Conservation (phyloP, 1,140 invertebrate species). For the Mercenaria mercenaria region DNA sequence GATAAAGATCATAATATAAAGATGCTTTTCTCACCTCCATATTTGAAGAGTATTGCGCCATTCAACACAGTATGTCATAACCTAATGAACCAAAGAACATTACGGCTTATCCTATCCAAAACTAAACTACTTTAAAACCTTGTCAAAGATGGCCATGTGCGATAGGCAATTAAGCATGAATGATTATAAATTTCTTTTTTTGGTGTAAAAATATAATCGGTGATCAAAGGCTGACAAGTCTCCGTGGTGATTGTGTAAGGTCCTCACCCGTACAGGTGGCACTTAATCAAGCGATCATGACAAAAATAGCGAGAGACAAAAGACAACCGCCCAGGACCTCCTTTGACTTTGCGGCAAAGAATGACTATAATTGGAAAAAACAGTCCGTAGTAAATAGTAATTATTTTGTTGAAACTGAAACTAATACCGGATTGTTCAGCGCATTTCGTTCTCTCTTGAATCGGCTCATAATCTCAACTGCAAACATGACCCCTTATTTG, state of each 20-base stretch:
- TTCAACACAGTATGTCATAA: slow-evolving; percentile 12
- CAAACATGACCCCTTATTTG: neutral
- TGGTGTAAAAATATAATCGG: slow-evolving; percentile 9
- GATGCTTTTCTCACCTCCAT: neutral
- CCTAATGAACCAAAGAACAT: slow-evolving; percentile 9
- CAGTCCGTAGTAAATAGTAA: neutral
- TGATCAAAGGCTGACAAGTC: slow-evolving; percentile 32
- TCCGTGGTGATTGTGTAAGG: neutral
- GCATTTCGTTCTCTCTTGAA: neutral
- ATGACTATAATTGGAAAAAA: neutral
- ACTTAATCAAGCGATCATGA: slow-evolving; percentile 21
- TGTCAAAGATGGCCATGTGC: slow-evolving; percentile 23
- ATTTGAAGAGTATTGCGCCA: neutral
- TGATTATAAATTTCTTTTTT: slow-evolving; percentile 39
- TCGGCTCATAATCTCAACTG: neutral
- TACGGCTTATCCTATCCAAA: neutral
- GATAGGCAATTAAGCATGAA: slow-evolving; percentile 44
- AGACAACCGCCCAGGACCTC: neutral
- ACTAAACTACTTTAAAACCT: slow-evolving; percentile 7
- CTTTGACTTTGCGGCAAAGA: neutral
- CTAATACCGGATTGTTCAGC: neutral
- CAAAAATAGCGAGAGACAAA: neutral
- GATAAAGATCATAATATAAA: neutral
- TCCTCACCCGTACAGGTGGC: neutral
- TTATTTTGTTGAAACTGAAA: slow-evolving; percentile 14